phyloP scores from a whole-genome alignment of 2,888 invertebrate genomes.

The Bedellia somnulentella region DNA sequence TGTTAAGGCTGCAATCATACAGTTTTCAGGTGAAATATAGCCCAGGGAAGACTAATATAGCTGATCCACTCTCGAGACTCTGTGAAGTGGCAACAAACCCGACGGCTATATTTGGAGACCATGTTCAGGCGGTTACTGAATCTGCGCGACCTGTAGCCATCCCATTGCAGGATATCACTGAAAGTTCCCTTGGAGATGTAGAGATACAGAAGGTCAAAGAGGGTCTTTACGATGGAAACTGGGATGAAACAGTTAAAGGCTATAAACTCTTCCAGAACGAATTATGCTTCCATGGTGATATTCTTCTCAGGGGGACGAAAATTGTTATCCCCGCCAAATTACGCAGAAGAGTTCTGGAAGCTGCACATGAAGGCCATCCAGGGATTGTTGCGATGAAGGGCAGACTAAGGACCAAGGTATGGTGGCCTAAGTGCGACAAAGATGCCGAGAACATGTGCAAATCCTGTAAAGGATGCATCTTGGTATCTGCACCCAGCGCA shows the following conservation, averaged over 20 bases:
- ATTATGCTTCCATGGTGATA: slow-evolving; percentile 6
- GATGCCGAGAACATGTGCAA: slow-evolving; percentile 10
- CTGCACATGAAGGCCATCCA: slow-evolving; percentile 13
- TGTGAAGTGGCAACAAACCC: slow-evolving; percentile 6
- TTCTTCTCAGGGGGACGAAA: slow-evolving; percentile 10
- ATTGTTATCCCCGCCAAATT: slow-evolving; percentile 10
- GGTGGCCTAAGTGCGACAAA: slow-evolving; percentile 12
- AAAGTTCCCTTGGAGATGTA: neutral
- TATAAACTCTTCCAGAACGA: slow-evolving; percentile 7
- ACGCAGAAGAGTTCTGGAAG: slow-evolving; percentile 10
- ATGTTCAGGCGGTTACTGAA: slow-evolving; percentile 6
- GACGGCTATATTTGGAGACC: slow-evolving; percentile 3
- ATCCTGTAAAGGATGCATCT: slow-evolving; percentile 11
- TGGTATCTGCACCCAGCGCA: slow-evolving; percentile 10
- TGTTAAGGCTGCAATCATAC: slow-evolving; percentile 17
- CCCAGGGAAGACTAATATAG: slow-evolving; percentile 11
- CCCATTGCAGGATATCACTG: neutral
- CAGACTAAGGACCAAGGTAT: slow-evolving; percentile 11
- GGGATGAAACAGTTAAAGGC: slow-evolving; percentile 1
- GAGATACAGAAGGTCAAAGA: neutral
- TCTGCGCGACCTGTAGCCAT: neutral
- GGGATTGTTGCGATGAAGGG: slow-evolving; percentile 12
- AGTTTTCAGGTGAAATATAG: slow-evolving; percentile 15
- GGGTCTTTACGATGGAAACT: neutral
- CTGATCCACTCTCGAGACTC: neutral